Evolutionary conservation across 1,140 invertebrate genomes (phyloP).

Genomic region (Ditylenchus dipsaci): DNA sequence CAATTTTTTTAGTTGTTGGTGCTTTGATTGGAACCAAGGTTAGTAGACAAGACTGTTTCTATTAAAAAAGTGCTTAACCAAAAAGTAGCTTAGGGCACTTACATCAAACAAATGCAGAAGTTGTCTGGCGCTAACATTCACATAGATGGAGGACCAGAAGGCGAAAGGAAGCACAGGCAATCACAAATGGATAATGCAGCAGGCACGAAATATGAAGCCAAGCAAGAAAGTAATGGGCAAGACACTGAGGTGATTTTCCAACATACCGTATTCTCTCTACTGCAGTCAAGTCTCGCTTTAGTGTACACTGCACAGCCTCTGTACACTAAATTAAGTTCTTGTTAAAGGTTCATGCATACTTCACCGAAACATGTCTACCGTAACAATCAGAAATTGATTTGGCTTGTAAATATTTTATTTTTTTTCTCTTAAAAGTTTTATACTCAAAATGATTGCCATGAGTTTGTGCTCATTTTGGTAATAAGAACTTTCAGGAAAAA

Average conservation of each 20-base stretch:
- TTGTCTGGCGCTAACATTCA: not conserved
- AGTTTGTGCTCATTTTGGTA: no score
- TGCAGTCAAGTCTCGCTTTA: no score
- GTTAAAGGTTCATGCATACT: no score
- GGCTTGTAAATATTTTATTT: no score
- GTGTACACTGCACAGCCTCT: no score
- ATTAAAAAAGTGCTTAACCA: not conserved
- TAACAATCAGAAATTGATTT: no score
- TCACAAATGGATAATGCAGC: not conserved
- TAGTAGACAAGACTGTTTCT: not conserved
- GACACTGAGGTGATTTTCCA: not conserved
- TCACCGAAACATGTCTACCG: no score
- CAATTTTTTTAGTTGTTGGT: not conserved
- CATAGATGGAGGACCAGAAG: not conserved
- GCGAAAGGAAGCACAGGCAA: not conserved
- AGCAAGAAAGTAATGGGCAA: not conserved
- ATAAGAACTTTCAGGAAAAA: no score
- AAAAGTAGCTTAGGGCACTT: not conserved
- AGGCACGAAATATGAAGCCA: not conserved
- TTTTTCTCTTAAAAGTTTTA: no score
- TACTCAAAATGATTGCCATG: no score
- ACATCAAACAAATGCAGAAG: not conserved
- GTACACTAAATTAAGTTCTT: no score
- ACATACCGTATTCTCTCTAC: no score
- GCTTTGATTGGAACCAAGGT: conserved; percentile 3